Evolutionary conservation across 1,140 invertebrate species (phyloP).

Genomic region (Muscidifurax raptorellus): DNA sequence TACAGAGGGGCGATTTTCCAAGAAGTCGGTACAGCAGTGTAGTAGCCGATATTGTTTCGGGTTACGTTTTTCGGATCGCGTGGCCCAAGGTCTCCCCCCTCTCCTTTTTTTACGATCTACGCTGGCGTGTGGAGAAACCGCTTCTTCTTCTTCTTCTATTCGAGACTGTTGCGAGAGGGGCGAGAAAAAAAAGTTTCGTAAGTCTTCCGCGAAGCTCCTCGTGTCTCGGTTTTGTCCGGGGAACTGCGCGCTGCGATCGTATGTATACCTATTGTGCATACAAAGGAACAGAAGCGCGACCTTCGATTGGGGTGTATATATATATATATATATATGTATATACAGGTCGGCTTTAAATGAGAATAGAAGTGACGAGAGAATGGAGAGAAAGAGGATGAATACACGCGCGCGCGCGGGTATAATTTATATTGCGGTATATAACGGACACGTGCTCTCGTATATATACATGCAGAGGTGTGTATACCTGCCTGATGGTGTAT

Average conservation of each 20-base stretch:
- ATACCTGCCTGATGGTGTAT: constrained; percentile 1
- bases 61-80: constrained; percentile 21
- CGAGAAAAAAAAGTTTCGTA: constrained; percentile 15
- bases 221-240: not conserved
- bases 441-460: not conserved
- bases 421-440: constrained; percentile 15
- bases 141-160: not conserved
- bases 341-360: constrained; percentile 52
- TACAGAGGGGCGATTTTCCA: not conserved
- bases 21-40: not conserved
- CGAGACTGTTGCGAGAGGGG: not conserved
- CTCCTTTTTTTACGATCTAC: not conserved
- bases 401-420: constrained; percentile 23
- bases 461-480: too few species aligned
- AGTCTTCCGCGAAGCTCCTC: constrained; percentile 4
- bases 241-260: not conserved
- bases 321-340: too few species aligned
- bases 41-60: constrained; percentile 35
- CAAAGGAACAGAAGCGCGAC: constrained; percentile 24
- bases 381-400: constrained; percentile 42
- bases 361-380: constrained; percentile 41
- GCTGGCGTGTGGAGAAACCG: not conserved
- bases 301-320: constrained; percentile 42
- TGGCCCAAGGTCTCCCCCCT: constrained; percentile 3
- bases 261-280: not conserved